These are phyloP conservation scores for Atta texana DNA, from an alignment of 1,140 invertebrate species.

Conservation along the genomic window DNA sequence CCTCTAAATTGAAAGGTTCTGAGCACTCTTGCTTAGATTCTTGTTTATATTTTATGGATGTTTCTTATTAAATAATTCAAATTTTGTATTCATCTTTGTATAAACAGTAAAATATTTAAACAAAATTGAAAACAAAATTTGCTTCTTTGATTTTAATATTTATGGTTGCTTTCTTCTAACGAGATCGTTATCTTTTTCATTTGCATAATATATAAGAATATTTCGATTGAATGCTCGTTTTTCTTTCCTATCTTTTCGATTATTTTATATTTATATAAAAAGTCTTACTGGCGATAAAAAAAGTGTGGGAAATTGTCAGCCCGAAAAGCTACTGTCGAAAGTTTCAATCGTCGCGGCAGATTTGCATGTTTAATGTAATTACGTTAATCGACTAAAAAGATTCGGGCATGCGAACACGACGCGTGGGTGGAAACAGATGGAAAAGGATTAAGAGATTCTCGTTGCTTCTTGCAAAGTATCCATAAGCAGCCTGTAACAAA, in stretches of 20 bases:
- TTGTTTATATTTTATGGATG: not conserved
- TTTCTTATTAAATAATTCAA: slow-evolving; percentile 13
- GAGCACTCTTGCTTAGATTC: not conserved
- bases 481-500: slow-evolving; percentile 66
- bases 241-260: not conserved
- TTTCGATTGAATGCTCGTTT: not conserved
- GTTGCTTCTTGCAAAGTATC: slow-evolving; percentile 33
- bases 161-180: not conserved
- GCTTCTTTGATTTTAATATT: not conserved
- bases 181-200: slow-evolving; percentile 11
- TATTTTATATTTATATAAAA: slow-evolving; percentile 28
- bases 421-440: slow-evolving; percentile 22
- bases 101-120: not conserved
- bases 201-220: slow-evolving; percentile 10
- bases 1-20: not conserved
- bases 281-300: not conserved
- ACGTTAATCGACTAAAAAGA: slow-evolving; percentile 74
- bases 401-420: slow-evolving; percentile 22
- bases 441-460: slow-evolving; percentile 59
- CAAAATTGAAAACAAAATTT: not conserved
- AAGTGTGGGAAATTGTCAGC: not conserved
- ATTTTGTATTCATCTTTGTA: not conserved
- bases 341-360: slow-evolving; percentile 57
- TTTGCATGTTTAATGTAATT: slow-evolving; percentile 75
- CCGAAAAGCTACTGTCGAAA: not conserved